Evolutionary conservation across 1,140 invertebrate species (phyloP).

Genomic region (Yoshiicerus persimilis): DNA sequence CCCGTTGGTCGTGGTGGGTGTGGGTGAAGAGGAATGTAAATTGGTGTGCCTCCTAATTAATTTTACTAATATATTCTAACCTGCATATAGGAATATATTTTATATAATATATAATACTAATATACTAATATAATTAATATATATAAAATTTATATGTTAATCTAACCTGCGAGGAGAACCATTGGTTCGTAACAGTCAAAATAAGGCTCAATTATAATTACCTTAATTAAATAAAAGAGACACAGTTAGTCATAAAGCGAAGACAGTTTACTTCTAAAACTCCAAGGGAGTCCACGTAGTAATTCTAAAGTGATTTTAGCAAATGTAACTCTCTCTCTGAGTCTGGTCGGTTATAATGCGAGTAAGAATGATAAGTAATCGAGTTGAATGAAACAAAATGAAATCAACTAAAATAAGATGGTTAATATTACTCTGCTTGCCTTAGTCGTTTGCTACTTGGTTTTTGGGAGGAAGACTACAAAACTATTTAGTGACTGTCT

Average conservation of each 20-base stretch:
- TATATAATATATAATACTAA: no score
- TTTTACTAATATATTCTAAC: slow-evolving; percentile 38
- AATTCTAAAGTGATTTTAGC: background rate
- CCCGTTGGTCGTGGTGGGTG: slow-evolving; percentile 70
- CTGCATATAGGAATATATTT: no score
- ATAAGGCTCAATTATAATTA: slow-evolving; percentile 97
- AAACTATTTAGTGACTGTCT: background rate
- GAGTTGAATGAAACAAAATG: background rate
- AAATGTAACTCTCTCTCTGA: background rate
- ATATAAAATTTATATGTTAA: no score
- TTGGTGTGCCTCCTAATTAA: slow-evolving; percentile 77
- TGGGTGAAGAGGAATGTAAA: slow-evolving; percentile 83
- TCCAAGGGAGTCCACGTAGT: background rate
- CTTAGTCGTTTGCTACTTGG: no score
- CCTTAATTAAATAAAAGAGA: slow-evolving; percentile 58
- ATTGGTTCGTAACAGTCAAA: slow-evolving; percentile 98
- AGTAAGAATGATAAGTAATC: background rate
- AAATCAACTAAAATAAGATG: slow-evolving; percentile 61
- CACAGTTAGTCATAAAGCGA: background rate
- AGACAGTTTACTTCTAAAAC: background rate
- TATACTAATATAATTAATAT: no score
- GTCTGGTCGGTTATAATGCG: background rate
- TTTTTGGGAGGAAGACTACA: background rate
- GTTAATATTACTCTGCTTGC: no score
- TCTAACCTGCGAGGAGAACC: slow-evolving; percentile 52